These are phyloP conservation scores for Cybosia mesomella DNA, from an alignment of 2,888 invertebrate species.

Conservation along the genomic window DNA sequence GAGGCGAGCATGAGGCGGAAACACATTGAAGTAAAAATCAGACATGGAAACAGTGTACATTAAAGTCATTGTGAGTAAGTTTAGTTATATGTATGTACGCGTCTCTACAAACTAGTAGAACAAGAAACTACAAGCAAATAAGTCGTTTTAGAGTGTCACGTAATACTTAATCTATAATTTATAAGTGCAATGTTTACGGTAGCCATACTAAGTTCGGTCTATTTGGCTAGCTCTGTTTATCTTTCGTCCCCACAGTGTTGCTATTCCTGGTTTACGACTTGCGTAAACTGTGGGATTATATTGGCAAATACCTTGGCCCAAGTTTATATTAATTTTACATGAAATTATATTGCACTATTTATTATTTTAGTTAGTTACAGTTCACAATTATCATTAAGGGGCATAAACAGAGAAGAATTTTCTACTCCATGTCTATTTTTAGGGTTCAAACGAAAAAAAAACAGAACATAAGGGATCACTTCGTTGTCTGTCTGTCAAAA, in stretches of 20 bases:
- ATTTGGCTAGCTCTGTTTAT: conserved; percentile 45
- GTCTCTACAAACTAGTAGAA: background rate
- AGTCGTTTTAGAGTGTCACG: conserved; percentile 7
- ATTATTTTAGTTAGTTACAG: no score
- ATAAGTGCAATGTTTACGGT: conserved; percentile 30
- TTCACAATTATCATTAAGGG: no score
- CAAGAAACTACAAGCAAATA: conserved; percentile 3
- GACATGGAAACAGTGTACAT: no score
- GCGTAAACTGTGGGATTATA: conserved; percentile 33
- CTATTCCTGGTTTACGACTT: conserved; percentile 47
- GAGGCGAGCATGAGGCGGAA: no score
- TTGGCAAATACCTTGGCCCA: conserved; percentile 12
- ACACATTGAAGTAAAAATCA: no score
- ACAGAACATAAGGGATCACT: no score
- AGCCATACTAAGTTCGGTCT: conserved; percentile 38
- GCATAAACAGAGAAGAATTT: no score
- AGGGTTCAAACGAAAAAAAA: no score
- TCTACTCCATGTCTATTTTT: no score
- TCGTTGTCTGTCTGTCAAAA: no score
- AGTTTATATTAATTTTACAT: conserved; percentile 22
- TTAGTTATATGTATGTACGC: background rate
- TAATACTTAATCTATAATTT: conserved; percentile 35
- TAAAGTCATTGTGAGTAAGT: no score
- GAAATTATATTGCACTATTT: background rate
- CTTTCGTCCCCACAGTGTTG: conserved; percentile 38